These are phyloP conservation scores for Parauchenoglanis ngamensis DNA, from an alignment of 2,797 vertebrate genomes.

Conservation along the genomic window DNA sequence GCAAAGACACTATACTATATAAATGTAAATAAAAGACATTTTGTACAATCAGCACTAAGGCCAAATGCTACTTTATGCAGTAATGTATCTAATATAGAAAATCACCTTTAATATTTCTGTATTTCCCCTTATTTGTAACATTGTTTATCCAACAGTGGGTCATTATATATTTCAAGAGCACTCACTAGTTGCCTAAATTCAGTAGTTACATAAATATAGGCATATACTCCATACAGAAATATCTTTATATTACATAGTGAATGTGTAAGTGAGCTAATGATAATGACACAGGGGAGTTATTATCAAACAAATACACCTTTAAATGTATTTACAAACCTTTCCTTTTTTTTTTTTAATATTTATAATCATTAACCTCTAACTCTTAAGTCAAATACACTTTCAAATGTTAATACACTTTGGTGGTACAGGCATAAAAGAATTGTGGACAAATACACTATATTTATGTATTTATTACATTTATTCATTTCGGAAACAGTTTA, in stretches of 20 bases:
- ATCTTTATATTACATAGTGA: neutral
- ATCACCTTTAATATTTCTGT: neutral
- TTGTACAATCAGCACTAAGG: neutral
- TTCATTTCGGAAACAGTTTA: neutral
- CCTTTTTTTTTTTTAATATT: neutral
- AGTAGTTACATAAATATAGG: too few relatives aligned
- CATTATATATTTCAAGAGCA: neutral
- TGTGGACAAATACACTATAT: neutral
- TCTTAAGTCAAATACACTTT: neutral
- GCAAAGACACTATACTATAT: neutral
- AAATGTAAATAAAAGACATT: neutral
- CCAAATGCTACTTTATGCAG: neutral
- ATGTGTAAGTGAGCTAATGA: neutral
- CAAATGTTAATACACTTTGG: neutral
- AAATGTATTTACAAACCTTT: neutral
- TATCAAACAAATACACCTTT: neutral
- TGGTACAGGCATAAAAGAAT: neutral
- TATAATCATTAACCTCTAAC: neutral
- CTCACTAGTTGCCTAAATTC: neutral
- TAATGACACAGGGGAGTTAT: neutral
- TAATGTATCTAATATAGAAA: neutral
- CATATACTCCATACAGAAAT: neutral
- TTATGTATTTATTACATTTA: neutral
- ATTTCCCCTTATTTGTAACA: neutral
- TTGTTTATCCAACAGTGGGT: neutral